Evolutionary conservation across 2,888 invertebrate species (phyloP).

Genomic region (Cacoxenus indagator): DNA sequence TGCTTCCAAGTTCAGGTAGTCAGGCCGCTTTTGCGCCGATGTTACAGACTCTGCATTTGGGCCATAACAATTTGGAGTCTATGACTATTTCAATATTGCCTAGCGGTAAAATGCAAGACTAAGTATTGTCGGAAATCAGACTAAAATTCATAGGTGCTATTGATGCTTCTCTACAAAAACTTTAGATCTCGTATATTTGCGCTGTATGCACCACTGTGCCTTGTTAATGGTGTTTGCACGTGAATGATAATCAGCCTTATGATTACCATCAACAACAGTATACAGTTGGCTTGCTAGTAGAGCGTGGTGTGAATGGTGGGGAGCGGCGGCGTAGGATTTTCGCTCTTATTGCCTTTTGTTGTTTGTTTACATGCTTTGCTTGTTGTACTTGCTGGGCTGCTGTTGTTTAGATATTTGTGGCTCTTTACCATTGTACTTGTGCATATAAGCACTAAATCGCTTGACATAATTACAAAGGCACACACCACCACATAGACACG

Average conservation of each 20-base stretch:
- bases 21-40: no score
- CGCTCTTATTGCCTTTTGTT: background rate
- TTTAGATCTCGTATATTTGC: background rate
- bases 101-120: no score
- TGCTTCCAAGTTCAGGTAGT: no score
- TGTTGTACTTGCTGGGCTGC: background rate
- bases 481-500: background rate
- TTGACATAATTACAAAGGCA: slow-evolving; percentile 22
- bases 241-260: background rate
- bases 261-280: background rate
- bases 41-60: no score
- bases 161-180: no score
- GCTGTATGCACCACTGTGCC: no score
- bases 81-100: no score
- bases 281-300: background rate
- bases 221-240: background rate
- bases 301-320: no score
- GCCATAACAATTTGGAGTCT: no score
- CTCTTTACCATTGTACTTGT: background rate
- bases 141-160: no score
- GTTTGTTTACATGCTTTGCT: background rate
- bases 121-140: no score
- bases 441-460: slow-evolving; percentile 14
- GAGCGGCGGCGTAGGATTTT: no score
- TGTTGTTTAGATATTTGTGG: background rate